A percentile compares a stretch with the other conserved stretches of the same genome.
phyloP scores from a whole-genome alignment of 2,888 invertebrate genomes.

The Brenthis hecate region DNA sequence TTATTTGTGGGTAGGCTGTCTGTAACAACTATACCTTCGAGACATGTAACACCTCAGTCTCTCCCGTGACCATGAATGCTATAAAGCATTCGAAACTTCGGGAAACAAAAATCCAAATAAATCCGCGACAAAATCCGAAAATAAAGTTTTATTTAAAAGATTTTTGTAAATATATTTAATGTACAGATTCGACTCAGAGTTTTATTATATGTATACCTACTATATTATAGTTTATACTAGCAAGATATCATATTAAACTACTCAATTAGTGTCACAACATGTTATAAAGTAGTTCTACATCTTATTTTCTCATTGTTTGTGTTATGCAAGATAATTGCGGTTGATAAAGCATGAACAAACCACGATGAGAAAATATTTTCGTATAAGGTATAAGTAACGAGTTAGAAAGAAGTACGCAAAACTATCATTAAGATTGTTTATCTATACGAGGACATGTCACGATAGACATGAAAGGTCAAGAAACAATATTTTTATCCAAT shows the following conservation, averaged over 20 bases:
- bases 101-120: no score
- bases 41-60: no score
- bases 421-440: constrained; percentile 35
- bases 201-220: no score
- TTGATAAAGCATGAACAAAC: constrained; percentile 23
- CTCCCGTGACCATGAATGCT: no score
- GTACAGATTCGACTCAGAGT: no score
- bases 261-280: background rate
- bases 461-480: constrained; percentile 28
- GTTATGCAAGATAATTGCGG: background rate
- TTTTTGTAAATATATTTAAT: no score
- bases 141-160: no score
- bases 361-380: constrained; percentile 25
- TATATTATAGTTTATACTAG: no score
- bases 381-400: constrained; percentile 28
- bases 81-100: no score
- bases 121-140: no score
- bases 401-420: constrained; percentile 30
- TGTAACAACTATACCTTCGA: no score
- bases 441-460: constrained; percentile 37
- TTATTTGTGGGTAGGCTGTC: no score
- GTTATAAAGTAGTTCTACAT: background rate
- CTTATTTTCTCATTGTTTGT: background rate
- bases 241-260: background rate
- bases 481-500: constrained; percentile 24